Evolutionary conservation across 2,797 vertebrate genomes (phyloP).

Genomic region (Oreonectes daqikongensis): DNA sequence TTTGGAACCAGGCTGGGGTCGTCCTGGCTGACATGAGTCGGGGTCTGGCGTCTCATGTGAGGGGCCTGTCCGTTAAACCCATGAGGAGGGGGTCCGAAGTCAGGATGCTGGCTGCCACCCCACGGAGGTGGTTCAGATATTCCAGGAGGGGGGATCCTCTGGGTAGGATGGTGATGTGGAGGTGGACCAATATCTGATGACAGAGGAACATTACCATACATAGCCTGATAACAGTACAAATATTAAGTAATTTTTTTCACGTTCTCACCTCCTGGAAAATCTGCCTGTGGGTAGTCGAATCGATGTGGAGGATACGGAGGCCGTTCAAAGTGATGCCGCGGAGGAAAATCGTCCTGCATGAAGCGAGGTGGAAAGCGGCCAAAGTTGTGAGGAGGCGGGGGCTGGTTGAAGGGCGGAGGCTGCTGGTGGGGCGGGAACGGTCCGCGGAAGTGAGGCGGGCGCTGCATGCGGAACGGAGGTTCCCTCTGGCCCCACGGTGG

Average conservation of each 20-base stretch:
- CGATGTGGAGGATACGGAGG: constrained; percentile 90
- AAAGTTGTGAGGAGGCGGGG: constrained; percentile 90
- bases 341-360: constrained; percentile 97
- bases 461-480: constrained; percentile 94
- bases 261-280: constrained; percentile 92
- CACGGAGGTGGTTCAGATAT: constrained; percentile 93
- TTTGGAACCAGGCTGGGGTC: constrained; percentile 97
- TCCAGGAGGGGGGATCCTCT: constrained; percentile 91
- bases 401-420: constrained; percentile 95
- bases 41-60: constrained; percentile 88
- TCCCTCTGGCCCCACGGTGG: constrained; percentile 96
- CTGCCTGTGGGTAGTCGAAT: constrained; percentile 94
- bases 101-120: constrained; percentile 90
- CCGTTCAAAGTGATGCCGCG: constrained; percentile 92
- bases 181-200: constrained; percentile 90
- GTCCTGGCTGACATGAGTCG: constrained; percentile 87
- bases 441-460: constrained; percentile 94
- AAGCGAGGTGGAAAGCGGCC: constrained; percentile 95
- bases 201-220: too few species aligned
- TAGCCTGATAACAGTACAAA: too few species aligned
- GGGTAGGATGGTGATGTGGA: constrained; percentile 91
- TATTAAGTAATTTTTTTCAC: too few species aligned
- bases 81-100: constrained; percentile 92
- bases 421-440: constrained; percentile 97
- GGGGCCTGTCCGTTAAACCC: constrained; percentile 97